Conservation (phyloP, 2,797 vertebrate genomes). For the Ptychadena robeensis region DNA sequence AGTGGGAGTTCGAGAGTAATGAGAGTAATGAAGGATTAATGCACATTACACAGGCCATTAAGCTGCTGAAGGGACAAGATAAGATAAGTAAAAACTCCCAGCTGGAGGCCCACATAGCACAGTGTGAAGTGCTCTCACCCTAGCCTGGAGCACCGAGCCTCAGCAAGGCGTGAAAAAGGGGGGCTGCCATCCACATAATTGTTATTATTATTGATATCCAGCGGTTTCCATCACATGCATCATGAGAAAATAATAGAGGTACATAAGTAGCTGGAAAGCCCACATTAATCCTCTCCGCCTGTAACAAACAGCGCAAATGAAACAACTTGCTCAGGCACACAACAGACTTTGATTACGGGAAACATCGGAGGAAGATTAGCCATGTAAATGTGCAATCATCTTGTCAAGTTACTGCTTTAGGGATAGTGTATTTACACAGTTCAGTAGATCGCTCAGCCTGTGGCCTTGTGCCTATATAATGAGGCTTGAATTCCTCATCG, state of each 20-base stretch:
- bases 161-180: conserved; percentile 49
- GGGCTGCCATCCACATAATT: conserved; percentile 49
- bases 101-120: conserved; percentile 51
- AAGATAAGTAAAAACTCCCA: conserved; percentile 55
- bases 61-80: conserved; percentile 50
- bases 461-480: not conserved
- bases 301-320: not conserved
- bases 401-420: conserved; percentile 8
- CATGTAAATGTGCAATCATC: conserved; percentile 17
- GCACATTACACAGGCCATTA: conserved; percentile 61
- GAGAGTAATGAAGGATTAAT: conserved; percentile 63
- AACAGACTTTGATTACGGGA: not conserved
- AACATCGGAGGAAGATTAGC: conserved; percentile 3
- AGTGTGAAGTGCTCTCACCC: conserved; percentile 34
- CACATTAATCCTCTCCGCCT: conserved; percentile 20
- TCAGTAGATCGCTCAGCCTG: not conserved
- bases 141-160: conserved; percentile 42
- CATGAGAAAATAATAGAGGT: conserved; percentile 35
- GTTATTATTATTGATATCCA: conserved; percentile 54
- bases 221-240: conserved; percentile 44
- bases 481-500: not conserved
- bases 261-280: conserved; percentile 1
- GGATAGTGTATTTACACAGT: conserved; percentile 1
- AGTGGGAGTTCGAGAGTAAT: conserved; percentile 58
- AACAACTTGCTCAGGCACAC: conserved; percentile 6